Evolutionary conservation across 1,140 invertebrate genomes (phyloP), one percentile per base, ranked within the genome.

Genomic region (Caenorhabditis tropicalis): DNA sequence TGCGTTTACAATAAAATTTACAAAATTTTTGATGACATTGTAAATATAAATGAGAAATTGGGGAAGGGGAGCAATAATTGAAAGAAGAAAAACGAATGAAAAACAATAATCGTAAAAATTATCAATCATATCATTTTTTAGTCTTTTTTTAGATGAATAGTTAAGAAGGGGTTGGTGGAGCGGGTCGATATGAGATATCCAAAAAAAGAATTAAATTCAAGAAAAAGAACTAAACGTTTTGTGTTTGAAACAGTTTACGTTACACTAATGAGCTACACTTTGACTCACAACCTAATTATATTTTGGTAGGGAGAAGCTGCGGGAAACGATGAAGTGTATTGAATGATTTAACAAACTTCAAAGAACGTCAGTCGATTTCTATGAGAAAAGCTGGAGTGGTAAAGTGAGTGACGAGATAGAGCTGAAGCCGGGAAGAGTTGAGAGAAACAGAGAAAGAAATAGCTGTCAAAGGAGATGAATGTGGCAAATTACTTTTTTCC

Each of bases 21-120:
- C 31, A n/a, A 39, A 27, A 24, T 24, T 43, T 74, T 74, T 39
- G n/a, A 74, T 39, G 36, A 33, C 15, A 36, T 74, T 74, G 16
- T 19, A 15, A 65, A 33, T 33, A 65, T 16, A 6, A 10, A 21
- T 43, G n/a, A 46, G 36, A 65, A 65, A n/a, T 7, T 36, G 9
- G 36, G 29, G 21, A 31, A 10, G n/a, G 65, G n/a, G 29, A n/a
- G 65, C 36, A 39, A 74, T 12, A 46, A 31, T 36, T 58, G n/a
- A 65, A 1, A n/a, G 36, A 12, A 36, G 2, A 33, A 36, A 65
- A 65, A 33, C 9, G 48, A 51, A 10, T 3, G 21, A 24, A 31
- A 65, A 65, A 65, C n/a, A 65, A 65, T 36, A 74, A 74, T n/a
- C 43, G 29, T 74, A 74, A 43, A 74, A 74, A 74, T 74, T 74